phyloP scores from a whole-genome alignment of 2,797 vertebrate species.

The Gorsachius magnificus region DNA sequence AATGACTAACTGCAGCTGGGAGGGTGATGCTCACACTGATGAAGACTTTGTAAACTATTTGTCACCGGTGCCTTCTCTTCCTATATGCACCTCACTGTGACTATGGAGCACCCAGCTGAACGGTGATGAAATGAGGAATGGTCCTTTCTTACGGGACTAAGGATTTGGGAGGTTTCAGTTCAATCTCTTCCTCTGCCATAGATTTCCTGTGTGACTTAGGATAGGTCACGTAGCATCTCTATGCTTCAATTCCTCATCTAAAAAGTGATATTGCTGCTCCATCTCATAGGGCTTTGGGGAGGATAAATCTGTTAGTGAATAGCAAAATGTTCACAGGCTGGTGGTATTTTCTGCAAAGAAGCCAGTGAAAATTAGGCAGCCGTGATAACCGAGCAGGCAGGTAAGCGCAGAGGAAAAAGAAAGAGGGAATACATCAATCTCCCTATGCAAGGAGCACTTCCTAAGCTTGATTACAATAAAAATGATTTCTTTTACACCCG shows the following conservation, averaged over 20 bases:
- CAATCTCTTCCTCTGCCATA: background rate
- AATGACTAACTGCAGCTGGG: fast-evolving
- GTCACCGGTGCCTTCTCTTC: background rate
- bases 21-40: background rate
- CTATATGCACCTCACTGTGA: fast-evolving
- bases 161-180: background rate
- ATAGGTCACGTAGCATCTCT: background rate
- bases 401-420: background rate
- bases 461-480: background rate
- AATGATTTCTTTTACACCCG: background rate
- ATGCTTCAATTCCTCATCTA: background rate
- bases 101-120: fast-evolving
- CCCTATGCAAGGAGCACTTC: background rate
- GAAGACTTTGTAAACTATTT: background rate
- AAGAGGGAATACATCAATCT: background rate
- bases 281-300: background rate
- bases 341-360: background rate
- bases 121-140: background rate
- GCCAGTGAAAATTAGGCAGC: background rate
- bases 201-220: background rate
- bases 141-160: background rate
- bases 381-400: background rate
- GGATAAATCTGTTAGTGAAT: background rate
- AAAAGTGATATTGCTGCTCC: background rate
- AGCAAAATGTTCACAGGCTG: background rate